These are phyloP conservation scores for Actinemys pallida DNA, from an alignment of 2,113 vertebrate genomes.

Conservation along the genomic window DNA sequence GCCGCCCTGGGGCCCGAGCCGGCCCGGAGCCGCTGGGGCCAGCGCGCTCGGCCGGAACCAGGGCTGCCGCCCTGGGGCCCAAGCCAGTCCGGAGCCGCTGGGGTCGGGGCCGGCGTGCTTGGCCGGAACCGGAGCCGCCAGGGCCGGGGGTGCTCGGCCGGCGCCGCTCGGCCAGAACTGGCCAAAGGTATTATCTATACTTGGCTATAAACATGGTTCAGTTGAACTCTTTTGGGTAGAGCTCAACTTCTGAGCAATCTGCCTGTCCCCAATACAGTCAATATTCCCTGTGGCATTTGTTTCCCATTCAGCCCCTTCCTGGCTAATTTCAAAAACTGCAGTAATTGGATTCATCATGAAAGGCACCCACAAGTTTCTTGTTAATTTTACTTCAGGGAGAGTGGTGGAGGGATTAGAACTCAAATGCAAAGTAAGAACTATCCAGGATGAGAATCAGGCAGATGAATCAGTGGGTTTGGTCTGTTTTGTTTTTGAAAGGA, in stretches of 20 bases:
- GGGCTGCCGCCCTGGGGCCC: too few relatives aligned
- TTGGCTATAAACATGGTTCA: not conserved
- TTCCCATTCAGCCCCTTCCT: slow-evolving; percentile 20
- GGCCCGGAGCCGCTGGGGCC: too few relatives aligned
- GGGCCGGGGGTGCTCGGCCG: too few relatives aligned
- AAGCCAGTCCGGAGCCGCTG: too few relatives aligned
- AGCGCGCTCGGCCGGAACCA: too few relatives aligned
- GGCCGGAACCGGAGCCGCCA: too few relatives aligned
- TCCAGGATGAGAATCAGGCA: slow-evolving; percentile 46
- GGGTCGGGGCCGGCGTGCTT: too few relatives aligned
- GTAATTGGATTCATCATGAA: slow-evolving; percentile 29
- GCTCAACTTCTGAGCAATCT: not conserved
- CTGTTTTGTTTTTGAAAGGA: slow-evolving; percentile 43
- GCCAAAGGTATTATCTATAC: not conserved
- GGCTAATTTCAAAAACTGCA: not conserved
- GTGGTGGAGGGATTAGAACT: slow-evolving; percentile 49
- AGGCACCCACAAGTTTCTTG: not conserved
- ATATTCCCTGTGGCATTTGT: not conserved
- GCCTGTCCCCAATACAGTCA: not conserved
- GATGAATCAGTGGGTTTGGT: slow-evolving; percentile 33
- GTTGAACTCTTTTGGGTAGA: not conserved
- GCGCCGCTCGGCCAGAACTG: too few relatives aligned
- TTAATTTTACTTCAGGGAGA: slow-evolving; percentile 58
- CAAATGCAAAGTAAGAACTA: slow-evolving; percentile 39
- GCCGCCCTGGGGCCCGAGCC: too few relatives aligned